Base-by-base conservation (phyloP, 1,140 invertebrate species). In the Tetranychus cinnabarinus region DNA sequence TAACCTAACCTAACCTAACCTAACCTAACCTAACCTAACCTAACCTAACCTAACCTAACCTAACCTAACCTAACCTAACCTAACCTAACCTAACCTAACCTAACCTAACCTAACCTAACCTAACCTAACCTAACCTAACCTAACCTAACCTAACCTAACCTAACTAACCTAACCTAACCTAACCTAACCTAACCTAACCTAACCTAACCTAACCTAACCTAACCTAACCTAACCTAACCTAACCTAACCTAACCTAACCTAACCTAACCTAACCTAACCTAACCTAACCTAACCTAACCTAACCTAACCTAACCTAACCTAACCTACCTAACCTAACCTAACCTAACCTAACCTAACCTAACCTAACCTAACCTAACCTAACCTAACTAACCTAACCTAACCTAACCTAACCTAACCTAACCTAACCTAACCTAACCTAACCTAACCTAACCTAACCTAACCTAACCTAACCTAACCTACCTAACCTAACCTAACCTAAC, bases 221-320 rank as follows among this genome's bases (percentile, higher is more conserved):
- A 58, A 67, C 68, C 39, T n/a, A n/a, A n/a, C n/a, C n/a, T n/a
- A n/a, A n/a, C n/a, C n/a, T n/a, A n/a, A n/a, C n/a, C n/a, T n/a
- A n/a, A n/a, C n/a, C n/a, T n/a, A n/a, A n/a, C n/a, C n/a, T n/a
- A n/a, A n/a, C n/a, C n/a, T n/a, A n/a, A n/a, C n/a, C n/a, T n/a
- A n/a, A n/a, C n/a, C n/a, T n/a, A n/a, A n/a, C n/a, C n/a, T n/a
- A 66, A 69, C 67, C 66, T 64, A 69, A 68, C 68, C 64, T 65
- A 69, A 69, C 68, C 67, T 65, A 69, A 69, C 68, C 67, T n/a
- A 69, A n/a, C n/a, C n/a, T n/a, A n/a, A n/a, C n/a, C n/a, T n/a
- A n/a, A n/a, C n/a, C n/a, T n/a, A n/a, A n/a, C n/a, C n/a, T n/a
- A n/a, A n/a, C n/a, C n/a, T n/a, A n/a, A n/a, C n/a, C n/a, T n/a